A percentile compares a stretch with the other conserved stretches of the same genome.
phyloP scores from a whole-genome alignment of 37 sponge, comb jelly and placozoan genomes.

The Cladorhizidae sp. region DNA sequence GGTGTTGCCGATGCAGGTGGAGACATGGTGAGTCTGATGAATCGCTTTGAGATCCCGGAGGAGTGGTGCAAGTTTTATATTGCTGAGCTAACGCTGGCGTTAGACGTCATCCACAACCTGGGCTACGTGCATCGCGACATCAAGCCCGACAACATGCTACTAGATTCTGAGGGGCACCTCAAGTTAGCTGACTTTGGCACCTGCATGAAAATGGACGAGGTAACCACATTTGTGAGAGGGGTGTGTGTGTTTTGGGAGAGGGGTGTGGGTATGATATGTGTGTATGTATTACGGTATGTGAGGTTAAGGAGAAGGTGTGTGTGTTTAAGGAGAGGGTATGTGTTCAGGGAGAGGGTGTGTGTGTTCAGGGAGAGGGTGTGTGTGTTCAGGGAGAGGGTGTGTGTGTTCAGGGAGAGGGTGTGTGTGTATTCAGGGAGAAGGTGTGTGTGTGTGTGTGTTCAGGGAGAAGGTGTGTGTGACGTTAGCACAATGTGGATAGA shows the following conservation, averaged over 20 bases:
- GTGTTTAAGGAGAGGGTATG: too few species aligned
- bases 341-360: too few species aligned
- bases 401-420: too few species aligned
- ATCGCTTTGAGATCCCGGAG: constrained; percentile 93
- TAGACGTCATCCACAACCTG: constrained; percentile 90
- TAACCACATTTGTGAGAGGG: background rate
- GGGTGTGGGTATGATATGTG: too few species aligned
- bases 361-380: too few species aligned
- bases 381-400: too few species aligned
- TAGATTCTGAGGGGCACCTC: constrained; percentile 90
- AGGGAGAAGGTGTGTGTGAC: too few species aligned
- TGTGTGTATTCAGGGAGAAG: too few species aligned
- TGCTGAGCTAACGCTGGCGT: constrained; percentile 91
- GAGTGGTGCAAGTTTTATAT: constrained; percentile 94
- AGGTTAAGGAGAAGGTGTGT: too few species aligned
- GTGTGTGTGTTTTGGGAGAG: constrained; percentile 1
- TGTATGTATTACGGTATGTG: too few species aligned
- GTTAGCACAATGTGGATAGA: too few species aligned
- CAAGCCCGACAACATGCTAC: constrained; percentile 98
- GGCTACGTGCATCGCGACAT: constrained; percentile 98
- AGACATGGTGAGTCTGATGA: constrained; percentile 93
- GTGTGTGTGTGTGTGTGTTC: too few species aligned
- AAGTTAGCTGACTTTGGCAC: constrained; percentile 99
- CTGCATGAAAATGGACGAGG: constrained; percentile 90
- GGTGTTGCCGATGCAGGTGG: constrained; percentile 64